Base-by-base conservation (phyloP, 2,888 invertebrate species). In the Mongoloraphidia duomilia region DNA sequence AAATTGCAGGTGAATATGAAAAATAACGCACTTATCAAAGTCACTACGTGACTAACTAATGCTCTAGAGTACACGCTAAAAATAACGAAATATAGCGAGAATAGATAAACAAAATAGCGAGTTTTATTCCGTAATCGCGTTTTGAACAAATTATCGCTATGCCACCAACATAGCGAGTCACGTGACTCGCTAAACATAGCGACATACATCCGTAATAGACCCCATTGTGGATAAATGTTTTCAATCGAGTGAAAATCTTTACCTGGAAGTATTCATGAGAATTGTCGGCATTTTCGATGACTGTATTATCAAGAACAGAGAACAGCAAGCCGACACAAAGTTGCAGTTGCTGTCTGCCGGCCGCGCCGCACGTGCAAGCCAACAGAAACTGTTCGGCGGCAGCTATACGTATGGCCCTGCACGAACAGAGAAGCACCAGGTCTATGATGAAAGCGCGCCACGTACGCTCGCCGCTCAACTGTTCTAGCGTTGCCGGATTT, bases 401-500 rank as follows among this genome's bases (percentile, higher is more conserved):
- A 41, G 84, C 80, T 49, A 81, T 75, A 53, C 90, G 75, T 50
- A 90, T 77, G 63, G 82, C 65, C 34, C 82, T 76, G 53, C 81
- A 80, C 47, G 84, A 83, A 65, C 90, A 91, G 57, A 89, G 77
- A 41, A 95, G 75, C 60, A 94, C 82, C 55, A 94, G 73, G 62
- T 91, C 92, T 54, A 92, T 82, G 46, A 93, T 82, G 60, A 94
- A 91, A 49, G 83, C 82, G 57, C 90, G 86, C 89, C 91, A 94
- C 69, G 83, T 80, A 52, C 80, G 71, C 60, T 92, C 90, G 59
- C 80, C 81, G 54, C 88, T 80, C 33, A 95, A 71, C 34, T 79
- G 76, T 58, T 92, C 90, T 54, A 94, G 71, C 48, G 87, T 85
- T 48, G 81, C 80, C n/a, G 91, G 88, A 66, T 91, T 92, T 44